Base-by-base conservation (phyloP, 37 sponge, comb jelly and placozoan species). In the Mnemiopsis leidyi region DNA sequence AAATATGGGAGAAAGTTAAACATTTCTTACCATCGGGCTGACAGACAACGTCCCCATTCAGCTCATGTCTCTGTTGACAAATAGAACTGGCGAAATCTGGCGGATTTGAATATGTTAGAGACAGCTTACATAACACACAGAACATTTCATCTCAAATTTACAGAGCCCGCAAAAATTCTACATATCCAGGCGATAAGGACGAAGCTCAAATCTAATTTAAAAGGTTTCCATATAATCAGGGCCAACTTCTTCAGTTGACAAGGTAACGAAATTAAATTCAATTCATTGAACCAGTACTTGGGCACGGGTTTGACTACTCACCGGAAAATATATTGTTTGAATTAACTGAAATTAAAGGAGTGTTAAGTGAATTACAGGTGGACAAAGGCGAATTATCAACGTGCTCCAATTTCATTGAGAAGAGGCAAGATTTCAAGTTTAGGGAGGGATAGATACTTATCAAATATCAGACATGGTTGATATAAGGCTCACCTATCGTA, bases 271-370 rank as follows among this genome's bases (percentile, higher is more conserved):
- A 48, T 48, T 48, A 48, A 48, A 48, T 13, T 48, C 9, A 48
- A 48, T 48, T 48, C 13, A 48, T 48, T 48, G 61, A 48, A 48
- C n/a, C n/a, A n/a, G n/a, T n/a, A 48, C 61, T 48, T 48, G 61
- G n/a, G 61, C 61, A 48, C 5, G 13, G 5, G 13, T 48, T 48
- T 48, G 61, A 48, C 61, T 48, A 48, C 73, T 69, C 29, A 69
- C 73, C 73, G 29, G 73, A 5, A 69, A 69, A 69, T 25, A 69
- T 28, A 25, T 69, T 25, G 73, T 69, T 69, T 25, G 73, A 69
- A 28, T 69, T 69, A 69, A 69, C 73, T 69, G 73, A 69, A 69
- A 69, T 48, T 48, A 48, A 48, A 48, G 61, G 61, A 48, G 61
- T 5, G 61, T n/a, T 48, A 48, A 48, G 13, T 48, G 61, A 48